Conservation (phyloP, 2,797 vertebrate genomes). For the Adrianichthys oophorus region DNA sequence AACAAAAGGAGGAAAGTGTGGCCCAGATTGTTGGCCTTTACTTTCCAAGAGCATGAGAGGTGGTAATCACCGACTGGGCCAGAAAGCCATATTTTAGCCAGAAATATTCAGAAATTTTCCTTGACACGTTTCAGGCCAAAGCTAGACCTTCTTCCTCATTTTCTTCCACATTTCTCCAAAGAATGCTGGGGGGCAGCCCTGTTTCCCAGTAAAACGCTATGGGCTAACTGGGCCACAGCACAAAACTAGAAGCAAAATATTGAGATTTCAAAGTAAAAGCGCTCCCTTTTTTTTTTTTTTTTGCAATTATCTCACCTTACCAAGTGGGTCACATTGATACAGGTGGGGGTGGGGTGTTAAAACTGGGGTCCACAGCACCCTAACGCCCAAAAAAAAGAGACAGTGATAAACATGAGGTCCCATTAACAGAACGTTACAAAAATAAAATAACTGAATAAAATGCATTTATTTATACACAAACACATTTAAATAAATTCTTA, state of each 20-base stretch:
- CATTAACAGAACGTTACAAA: conserved; percentile 85
- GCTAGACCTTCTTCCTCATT: too few relatives aligned
- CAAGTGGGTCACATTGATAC: conserved; percentile 13
- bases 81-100: too few relatives aligned
- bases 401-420: conserved; percentile 65
- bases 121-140: too few relatives aligned
- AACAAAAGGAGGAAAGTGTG: conserved; percentile 30
- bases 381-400: conserved; percentile 19
- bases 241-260: conserved; percentile 8
- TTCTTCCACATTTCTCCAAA: neutral
- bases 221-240: conserved; percentile 22
- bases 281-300: conserved; percentile 27
- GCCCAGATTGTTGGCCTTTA: conserved; percentile 62
- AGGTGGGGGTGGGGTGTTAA: conserved; percentile 12
- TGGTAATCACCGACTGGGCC: too few relatives aligned
- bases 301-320: conserved; percentile 18
- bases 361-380: conserved; percentile 38
- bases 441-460: conserved; percentile 85
- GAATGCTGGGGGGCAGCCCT: conserved; percentile 20
- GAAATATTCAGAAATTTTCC: too few relatives aligned
- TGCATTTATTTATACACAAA: conserved; percentile 70
- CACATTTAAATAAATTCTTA: conserved; percentile 87
- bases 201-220: conserved; percentile 24
- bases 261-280: conserved; percentile 11
- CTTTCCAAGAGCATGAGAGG: neutral